These are phyloP conservation scores for Tychaedon coryphoeus DNA, from an alignment of 2,113 vertebrate species.

Conservation along the genomic window DNA sequence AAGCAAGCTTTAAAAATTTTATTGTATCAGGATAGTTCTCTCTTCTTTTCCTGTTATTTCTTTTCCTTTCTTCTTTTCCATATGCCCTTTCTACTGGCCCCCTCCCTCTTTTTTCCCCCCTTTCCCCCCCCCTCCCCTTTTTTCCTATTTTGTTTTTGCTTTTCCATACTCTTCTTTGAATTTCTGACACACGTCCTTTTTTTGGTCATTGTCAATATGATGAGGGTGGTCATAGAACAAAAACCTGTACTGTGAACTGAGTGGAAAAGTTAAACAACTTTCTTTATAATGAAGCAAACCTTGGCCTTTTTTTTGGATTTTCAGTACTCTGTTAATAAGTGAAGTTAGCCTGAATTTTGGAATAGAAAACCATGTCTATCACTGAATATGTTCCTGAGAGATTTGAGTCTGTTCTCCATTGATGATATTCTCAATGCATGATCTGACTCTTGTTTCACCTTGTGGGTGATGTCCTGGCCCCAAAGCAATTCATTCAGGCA, in stretches of 20 bases:
- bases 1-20: background rate
- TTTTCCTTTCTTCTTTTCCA: background rate
- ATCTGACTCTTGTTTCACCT: background rate
- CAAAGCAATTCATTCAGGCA: background rate
- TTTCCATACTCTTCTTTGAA: background rate
- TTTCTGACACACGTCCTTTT: background rate
- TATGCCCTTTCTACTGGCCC: background rate
- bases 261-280: background rate
- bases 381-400: background rate
- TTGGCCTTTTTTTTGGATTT: background rate
- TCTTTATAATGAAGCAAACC: background rate
- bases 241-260: background rate
- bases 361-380: background rate
- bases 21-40: background rate
- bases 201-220: background rate
- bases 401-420: background rate
- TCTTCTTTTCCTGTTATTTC: background rate
- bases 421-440: background rate
- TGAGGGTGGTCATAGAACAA: background rate
- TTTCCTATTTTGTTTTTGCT: background rate
- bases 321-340: background rate
- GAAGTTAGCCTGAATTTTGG: background rate
- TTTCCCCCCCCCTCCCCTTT: background rate
- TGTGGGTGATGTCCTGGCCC: background rate
- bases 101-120: rapidly evolving